These are phyloP conservation scores for Willisornis vidua DNA, from an alignment of 2,113 vertebrate species.

Conservation along the genomic window DNA sequence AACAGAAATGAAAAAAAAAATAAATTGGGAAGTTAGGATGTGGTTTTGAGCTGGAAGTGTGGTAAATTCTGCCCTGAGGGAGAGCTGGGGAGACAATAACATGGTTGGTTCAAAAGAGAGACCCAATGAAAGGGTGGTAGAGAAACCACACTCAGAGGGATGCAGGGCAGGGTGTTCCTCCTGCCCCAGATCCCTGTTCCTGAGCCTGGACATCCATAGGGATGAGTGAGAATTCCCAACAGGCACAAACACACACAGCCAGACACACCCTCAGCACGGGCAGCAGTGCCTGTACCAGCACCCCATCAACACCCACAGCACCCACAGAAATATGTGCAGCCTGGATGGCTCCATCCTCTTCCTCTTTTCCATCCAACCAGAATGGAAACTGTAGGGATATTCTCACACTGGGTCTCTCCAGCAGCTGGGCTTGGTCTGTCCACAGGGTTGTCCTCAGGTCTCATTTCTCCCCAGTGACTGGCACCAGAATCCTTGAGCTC, in stretches of 20 bases:
- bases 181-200: not conserved
- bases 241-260: not conserved
- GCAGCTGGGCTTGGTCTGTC: not conserved
- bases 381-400: not conserved
- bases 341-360: not conserved
- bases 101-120: not conserved
- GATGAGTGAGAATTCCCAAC: accelerated
- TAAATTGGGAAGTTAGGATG: not conserved
- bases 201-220: accelerated
- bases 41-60: not conserved
- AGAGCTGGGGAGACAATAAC: not conserved
- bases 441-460: not conserved
- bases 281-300: not conserved
- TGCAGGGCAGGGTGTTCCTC: not conserved
- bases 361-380: not conserved
- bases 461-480: not conserved
- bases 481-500: not conserved
- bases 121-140: not conserved
- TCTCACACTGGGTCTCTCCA: not conserved
- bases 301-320: accelerated
- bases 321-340: not conserved
- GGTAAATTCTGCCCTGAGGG: too few relatives aligned
- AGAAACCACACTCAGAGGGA: too few relatives aligned
- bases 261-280: not conserved
- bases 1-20: not conserved